phyloP scores from a whole-genome alignment of 1,140 invertebrate genomes.

The Drosophila sechellia region DNA sequence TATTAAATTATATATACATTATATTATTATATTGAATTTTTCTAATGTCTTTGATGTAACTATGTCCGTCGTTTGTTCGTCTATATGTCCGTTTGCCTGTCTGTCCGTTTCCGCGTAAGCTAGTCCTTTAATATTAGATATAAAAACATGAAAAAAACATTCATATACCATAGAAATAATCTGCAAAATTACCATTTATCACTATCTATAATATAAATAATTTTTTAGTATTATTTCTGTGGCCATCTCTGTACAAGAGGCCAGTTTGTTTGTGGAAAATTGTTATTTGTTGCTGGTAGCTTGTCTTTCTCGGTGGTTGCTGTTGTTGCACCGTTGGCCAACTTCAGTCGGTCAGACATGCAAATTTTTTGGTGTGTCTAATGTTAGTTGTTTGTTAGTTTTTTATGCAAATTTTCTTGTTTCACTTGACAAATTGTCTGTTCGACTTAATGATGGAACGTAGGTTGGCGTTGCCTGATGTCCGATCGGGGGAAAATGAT shows the following conservation, averaged over 20 bases:
- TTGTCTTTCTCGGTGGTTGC: constrained; percentile 20
- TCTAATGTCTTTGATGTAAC: too few relatives aligned
- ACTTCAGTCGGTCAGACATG: constrained; percentile 75
- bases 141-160: too few relatives aligned
- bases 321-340: constrained; percentile 52
- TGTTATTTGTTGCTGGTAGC: constrained; percentile 59
- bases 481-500: constrained; percentile 11
- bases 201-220: not conserved
- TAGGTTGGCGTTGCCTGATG: constrained; percentile 26
- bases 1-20: too few relatives aligned
- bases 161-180: too few relatives aligned
- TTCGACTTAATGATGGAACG: constrained; percentile 75
- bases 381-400: constrained; percentile 78
- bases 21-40: too few relatives aligned
- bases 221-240: not conserved
- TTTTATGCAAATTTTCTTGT: constrained; percentile 77
- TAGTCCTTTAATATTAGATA: too few relatives aligned
- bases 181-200: too few relatives aligned
- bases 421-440: constrained; percentile 79
- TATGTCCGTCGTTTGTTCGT: too few relatives aligned
- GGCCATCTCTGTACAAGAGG: constrained; percentile 3
- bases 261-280: constrained; percentile 58
- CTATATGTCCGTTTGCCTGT: too few relatives aligned
- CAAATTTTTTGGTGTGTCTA: constrained; percentile 73
- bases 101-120: too few relatives aligned